Evolutionary conservation across 2,113 vertebrate species (phyloP), one percentile per base, ranked within the genome.

Genomic region (Oceanodroma tethys): DNA sequence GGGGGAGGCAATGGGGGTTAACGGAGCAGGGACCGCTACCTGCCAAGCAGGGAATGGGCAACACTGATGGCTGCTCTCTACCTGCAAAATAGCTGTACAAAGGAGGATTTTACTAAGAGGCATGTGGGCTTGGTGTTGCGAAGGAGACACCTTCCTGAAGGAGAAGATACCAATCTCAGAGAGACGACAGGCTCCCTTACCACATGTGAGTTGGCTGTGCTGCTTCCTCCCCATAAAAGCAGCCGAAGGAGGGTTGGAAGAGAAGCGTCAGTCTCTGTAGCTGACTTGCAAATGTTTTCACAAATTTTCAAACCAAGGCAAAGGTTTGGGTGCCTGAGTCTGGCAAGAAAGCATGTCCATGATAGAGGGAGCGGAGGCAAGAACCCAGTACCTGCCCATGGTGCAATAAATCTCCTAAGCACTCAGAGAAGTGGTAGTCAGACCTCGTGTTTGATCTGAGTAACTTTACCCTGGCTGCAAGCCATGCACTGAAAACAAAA

Each of bases 181-280:
- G 43, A 11, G 7, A 71, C 16, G 52, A 67, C 17, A 7, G 32
- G 26, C 56, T 96, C 66, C 68, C 50, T 34, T 19, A 48, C 18
- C 32, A 36, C 0, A 0, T 23, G 27, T 0, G 7, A 83, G 53
- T 18, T 85, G 47, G 12, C 22, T 53, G 63, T n/a, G 75, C 67
- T 85, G 66, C 66, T 58, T 81, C 36, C 75, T 76, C 48, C 16
- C n/a, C 6, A 32, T 7, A 65, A 27, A 72, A 72, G 22, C 22
- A 30, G 63, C 23, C 3, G 1, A 40, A 83, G 58, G 19, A 50
- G 2, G 30, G 13, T 4, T 40, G 50, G 42, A 40, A 68, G 32
- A 53, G 66, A 66, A 81, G 56, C 1, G 0, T 48, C 48, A 32
- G 23, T 16, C 40, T 67, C 15, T 48, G 5, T 36, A 52, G 26